Evolutionary conservation across 2,113 vertebrate species (phyloP).

Genomic region (Plectropomus leopardus): DNA sequence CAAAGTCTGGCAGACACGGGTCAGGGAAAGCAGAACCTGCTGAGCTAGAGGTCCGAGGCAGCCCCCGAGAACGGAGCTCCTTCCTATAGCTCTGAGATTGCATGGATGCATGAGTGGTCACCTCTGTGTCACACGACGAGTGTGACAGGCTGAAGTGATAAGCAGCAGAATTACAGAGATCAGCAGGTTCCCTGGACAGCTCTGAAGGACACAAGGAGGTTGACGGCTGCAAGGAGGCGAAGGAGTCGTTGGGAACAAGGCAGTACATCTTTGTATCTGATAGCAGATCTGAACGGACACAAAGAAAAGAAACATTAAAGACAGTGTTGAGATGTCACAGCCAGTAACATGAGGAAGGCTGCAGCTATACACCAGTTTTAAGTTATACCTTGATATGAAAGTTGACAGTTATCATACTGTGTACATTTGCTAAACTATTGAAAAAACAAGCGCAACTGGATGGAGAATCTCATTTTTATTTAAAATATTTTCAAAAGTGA

Average conservation of each 20-base stretch:
- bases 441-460: no score
- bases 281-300: slow-evolving; percentile 88
- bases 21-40: slow-evolving; percentile 96
- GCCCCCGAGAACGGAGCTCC: slow-evolving; percentile 94
- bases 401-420: no score
- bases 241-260: slow-evolving; percentile 96
- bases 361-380: no score
- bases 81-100: slow-evolving; percentile 96
- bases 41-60: slow-evolving; percentile 97
- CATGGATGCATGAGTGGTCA: slow-evolving; percentile 87
- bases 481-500: no score
- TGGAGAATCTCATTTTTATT: no score
- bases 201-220: slow-evolving; percentile 94
- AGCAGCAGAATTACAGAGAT: slow-evolving; percentile 87
- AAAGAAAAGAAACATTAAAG: not conserved
- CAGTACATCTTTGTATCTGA: slow-evolving; percentile 96
- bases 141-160: slow-evolving; percentile 91
- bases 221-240: slow-evolving; percentile 96
- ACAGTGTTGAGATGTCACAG: not conserved
- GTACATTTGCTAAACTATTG: no score
- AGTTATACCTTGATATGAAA: no score
- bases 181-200: slow-evolving; percentile 88
- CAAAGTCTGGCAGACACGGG: slow-evolving; percentile 92
- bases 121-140: slow-evolving; percentile 91
- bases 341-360: accelerated